A percentile compares a stretch with the other conserved stretches of the same genome.
phyloP scores from a whole-genome alignment of 2,888 invertebrate genomes.

The Creontiades dilutus region DNA sequence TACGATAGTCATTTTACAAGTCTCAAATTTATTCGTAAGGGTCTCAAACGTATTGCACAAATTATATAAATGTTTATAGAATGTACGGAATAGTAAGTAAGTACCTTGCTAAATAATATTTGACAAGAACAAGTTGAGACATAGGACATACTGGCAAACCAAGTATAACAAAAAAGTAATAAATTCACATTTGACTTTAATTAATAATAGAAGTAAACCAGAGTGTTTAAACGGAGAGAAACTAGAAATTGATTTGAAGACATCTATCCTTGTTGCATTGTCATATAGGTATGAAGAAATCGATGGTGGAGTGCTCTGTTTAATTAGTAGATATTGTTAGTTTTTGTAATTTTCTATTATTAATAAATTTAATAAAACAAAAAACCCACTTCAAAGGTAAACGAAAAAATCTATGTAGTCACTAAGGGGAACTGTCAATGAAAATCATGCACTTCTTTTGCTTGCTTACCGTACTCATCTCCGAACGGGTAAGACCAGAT shows the following conservation, averaged over 20 bases:
- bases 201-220: too few relatives aligned
- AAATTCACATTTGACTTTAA: too few relatives aligned
- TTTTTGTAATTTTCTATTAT: background rate
- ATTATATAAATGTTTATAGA: too few relatives aligned
- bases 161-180: too few relatives aligned
- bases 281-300: background rate
- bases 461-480: constrained; percentile 70
- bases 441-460: constrained; percentile 74
- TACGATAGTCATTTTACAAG: too few relatives aligned
- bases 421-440: constrained; percentile 64
- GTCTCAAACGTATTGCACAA: too few relatives aligned
- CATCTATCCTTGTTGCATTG: constrained; percentile 42
- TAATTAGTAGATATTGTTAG: constrained; percentile 43
- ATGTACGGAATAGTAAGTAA: too few relatives aligned
- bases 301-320: background rate
- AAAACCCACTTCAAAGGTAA: constrained; percentile 57
- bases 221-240: too few relatives aligned
- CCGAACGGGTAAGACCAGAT: constrained; percentile 74
- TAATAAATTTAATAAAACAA: background rate
- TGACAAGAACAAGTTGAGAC: too few relatives aligned
- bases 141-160: too few relatives aligned
- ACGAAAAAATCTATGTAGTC: constrained; percentile 49
- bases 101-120: too few relatives aligned
- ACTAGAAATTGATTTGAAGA: background rate
- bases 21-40: too few relatives aligned